These are phyloP conservation scores for Zaprionus camerounensis DNA, from an alignment of 1,140 invertebrate genomes.

Conservation along the genomic window DNA sequence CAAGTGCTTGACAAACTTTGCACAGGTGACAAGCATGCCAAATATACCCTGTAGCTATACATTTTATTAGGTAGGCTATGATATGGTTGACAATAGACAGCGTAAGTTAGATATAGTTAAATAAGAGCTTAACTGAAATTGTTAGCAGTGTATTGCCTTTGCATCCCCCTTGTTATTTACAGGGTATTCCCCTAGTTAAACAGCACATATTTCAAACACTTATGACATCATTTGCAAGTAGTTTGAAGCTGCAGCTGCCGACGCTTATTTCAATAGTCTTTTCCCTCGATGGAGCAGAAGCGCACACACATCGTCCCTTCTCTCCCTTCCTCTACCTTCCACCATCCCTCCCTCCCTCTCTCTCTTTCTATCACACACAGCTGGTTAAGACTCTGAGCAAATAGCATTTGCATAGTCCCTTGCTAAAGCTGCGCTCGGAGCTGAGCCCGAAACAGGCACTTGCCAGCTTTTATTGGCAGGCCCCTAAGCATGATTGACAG, in stretches of 20 bases:
- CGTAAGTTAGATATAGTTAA: not conserved
- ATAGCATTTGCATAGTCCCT: constrained; percentile 64
- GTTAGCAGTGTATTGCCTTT: not conserved
- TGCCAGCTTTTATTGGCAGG: constrained; percentile 35
- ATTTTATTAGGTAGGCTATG: not conserved
- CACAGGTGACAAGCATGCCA: constrained; percentile 33
- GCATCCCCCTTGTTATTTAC: not conserved
- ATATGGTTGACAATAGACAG: not conserved
- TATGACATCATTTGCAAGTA: constrained; percentile 76
- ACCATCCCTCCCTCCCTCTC: not conserved
- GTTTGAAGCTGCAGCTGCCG: constrained; percentile 61
- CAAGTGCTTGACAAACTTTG: constrained; percentile 46
- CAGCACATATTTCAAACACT: not conserved
- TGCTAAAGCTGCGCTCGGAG: constrained; percentile 16
- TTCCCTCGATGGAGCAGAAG: not conserved
- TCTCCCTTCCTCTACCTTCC: not conserved
- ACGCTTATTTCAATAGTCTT: constrained; percentile 61
- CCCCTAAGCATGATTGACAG: constrained; percentile 74
- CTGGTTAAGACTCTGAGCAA: constrained; percentile 7
- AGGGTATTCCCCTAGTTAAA: not conserved
- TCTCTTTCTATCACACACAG: not conserved
- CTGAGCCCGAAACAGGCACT: constrained; percentile 20
- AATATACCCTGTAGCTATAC: constrained; percentile 4
- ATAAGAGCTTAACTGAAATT: not conserved
- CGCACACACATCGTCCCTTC: not conserved